Evolutionary conservation across 1,140 invertebrate genomes (phyloP).

Genomic region (Halyomorpha halys): DNA sequence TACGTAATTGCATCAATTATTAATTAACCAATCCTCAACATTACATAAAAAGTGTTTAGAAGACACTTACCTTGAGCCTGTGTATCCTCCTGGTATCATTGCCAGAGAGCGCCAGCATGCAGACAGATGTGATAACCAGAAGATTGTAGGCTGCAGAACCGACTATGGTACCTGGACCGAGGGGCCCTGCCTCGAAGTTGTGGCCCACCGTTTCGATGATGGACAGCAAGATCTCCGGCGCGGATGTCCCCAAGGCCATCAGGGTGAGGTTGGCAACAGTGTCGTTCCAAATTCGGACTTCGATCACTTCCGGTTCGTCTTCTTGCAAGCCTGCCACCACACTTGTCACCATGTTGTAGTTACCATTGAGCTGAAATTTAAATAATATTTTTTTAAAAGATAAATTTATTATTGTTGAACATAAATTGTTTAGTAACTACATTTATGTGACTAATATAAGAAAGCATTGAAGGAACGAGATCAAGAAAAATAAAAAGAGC

Average conservation of each 20-base stretch:
- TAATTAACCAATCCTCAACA: too few relatives aligned
- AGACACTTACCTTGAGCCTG: constrained; percentile 40
- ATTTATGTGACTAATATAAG: too few relatives aligned
- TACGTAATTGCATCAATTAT: too few relatives aligned
- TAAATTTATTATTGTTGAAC: too few relatives aligned
- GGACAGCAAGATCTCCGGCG: constrained; percentile 54
- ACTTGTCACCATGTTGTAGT: constrained; percentile 29
- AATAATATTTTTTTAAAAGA: background rate
- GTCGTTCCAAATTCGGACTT: constrained; percentile 48
- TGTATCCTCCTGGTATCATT: constrained; percentile 42
- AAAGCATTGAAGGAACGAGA: too few relatives aligned
- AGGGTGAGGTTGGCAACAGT: constrained; percentile 58
- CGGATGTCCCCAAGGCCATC: constrained; percentile 55
- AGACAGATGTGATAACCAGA: constrained; percentile 47
- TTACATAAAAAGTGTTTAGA: too few relatives aligned
- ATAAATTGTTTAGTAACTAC: too few relatives aligned
- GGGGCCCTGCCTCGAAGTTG: constrained; percentile 42
- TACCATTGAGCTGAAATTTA: constrained; percentile 29
- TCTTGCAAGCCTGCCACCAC: constrained; percentile 31
- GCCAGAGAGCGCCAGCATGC: constrained; percentile 44
- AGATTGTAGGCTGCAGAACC: constrained; percentile 56
- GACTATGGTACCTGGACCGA: constrained; percentile 57
- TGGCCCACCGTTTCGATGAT: constrained; percentile 50
- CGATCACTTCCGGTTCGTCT: constrained; percentile 35
- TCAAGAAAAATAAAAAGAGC: too few relatives aligned